Conservation (phyloP, 2,797 vertebrate species). For the Mareca strepera region DNA sequence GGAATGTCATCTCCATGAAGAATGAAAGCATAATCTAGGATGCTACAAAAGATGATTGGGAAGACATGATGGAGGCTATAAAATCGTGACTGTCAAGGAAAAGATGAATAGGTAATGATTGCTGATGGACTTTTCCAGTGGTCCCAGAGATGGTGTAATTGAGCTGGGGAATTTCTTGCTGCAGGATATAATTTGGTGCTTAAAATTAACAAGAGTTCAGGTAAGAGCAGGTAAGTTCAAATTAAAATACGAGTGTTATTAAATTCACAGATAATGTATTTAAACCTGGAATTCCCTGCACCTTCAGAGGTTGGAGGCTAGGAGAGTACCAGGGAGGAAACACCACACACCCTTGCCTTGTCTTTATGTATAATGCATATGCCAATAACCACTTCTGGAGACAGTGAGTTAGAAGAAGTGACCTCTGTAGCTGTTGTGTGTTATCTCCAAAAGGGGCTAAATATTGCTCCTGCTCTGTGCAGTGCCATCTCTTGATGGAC, state of each 20-base stretch:
- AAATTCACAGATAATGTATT: background rate
- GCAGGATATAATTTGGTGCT: rapidly evolving
- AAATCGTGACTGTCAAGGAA: background rate
- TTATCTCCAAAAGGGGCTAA: background rate
- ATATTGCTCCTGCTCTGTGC: too few species aligned
- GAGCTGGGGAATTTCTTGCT: background rate
- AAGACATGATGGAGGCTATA: background rate
- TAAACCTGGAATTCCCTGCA: background rate
- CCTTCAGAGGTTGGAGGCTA: slow-evolving; percentile 24
- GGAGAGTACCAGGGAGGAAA: background rate
- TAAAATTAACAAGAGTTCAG: background rate
- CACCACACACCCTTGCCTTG: background rate
- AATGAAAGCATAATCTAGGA: background rate
- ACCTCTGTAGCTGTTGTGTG: background rate
- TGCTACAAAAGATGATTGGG: background rate
- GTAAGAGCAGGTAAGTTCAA: background rate
- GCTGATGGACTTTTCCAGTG: rapidly evolving
- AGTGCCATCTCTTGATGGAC: background rate
- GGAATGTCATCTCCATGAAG: background rate
- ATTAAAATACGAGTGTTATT: background rate
- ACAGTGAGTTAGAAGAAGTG: background rate
- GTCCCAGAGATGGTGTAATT: background rate
- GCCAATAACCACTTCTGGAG: background rate
- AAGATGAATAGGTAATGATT: background rate
- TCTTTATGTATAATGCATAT: background rate